phyloP scores from a whole-genome alignment of 2,888 invertebrate genomes.

The Nowickia ferox region DNA sequence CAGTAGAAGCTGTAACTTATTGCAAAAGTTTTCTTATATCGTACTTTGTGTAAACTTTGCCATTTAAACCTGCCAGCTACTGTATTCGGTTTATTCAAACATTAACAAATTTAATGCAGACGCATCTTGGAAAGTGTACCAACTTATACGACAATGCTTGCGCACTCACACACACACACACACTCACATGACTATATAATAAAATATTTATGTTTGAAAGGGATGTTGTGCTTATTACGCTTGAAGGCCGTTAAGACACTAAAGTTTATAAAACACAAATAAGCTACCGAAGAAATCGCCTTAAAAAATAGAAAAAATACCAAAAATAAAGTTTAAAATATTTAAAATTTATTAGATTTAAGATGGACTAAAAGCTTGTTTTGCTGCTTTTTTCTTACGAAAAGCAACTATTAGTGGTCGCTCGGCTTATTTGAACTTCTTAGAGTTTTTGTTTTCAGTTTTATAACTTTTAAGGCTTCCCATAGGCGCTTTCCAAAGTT shows the following conservation, averaged over 20 bases:
- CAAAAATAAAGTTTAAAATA: constrained; percentile 49
- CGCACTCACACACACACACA: constrained; percentile 3
- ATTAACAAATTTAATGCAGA: constrained; percentile 56
- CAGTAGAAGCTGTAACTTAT: constrained; percentile 3
- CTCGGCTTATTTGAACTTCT: too few relatives aligned
- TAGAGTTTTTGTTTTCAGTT: too few relatives aligned
- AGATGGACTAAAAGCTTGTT: not conserved
- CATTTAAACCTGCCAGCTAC: not conserved
- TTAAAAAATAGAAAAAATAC: constrained; percentile 20
- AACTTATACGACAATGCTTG: constrained; percentile 47
- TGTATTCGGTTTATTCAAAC: constrained; percentile 36
- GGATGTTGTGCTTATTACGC: constrained; percentile 56
- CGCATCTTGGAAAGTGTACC: constrained; percentile 50
- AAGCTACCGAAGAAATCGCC: constrained; percentile 43
- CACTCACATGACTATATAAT: not conserved
- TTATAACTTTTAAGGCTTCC: constrained; percentile 25
- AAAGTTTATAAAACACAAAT: constrained; percentile 69
- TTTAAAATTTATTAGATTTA: constrained; percentile 30
- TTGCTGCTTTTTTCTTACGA: not conserved
- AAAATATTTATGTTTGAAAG: constrained; percentile 31
- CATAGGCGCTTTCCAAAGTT: constrained; percentile 23
- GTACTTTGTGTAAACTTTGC: not conserved
- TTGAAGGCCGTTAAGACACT: constrained; percentile 70
- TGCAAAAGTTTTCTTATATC: not conserved
- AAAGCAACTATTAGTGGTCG: too few relatives aligned